Base-by-base conservation (phyloP, 1,140 invertebrate genomes). In the Mesaphorura yosii region DNA sequence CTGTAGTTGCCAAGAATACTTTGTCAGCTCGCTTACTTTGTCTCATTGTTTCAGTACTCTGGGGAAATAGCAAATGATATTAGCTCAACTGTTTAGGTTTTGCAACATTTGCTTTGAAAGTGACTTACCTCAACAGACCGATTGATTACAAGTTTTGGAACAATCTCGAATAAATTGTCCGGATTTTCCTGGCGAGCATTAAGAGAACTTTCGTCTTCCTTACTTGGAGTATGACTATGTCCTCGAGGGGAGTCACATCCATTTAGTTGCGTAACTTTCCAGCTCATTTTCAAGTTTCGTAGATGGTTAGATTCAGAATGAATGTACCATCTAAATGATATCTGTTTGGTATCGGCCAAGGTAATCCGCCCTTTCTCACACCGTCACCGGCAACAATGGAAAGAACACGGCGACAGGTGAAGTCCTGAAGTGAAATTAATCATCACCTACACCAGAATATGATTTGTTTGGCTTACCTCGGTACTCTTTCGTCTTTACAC, bases 131-230 rank as follows among this genome's bases (percentile, higher is more conserved):
- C 23, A 15, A 17, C 27, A 12, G 4, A 15, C 20, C 19, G 5
- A 20, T 48, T 31, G 37, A 48, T 31, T 10, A 6, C 14, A 17
- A 48, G 28, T 22, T 48, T 48, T n/a, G 46, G 46, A 6, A 48
- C 28, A 37, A 48, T 48, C 23, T 48, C 46, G 23, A 48, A 48
- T 31, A 48, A 22, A 12, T 48, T 48, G 29, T 48, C 46, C 10
- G 20, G 22, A 22, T 48, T 26, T 17, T 41, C 40, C 27, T 31
- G 28, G 19, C 46, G 46, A 48, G 27, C 46, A 48, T 31, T 31
- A 7, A 48, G 15, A 15, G 25, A 27, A 25, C 44, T 46, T 19
- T 46, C 44, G 25, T 46, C n/a, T n/a, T n/a, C n/a, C n/a, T n/a
- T n/a, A n/a, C n/a, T n/a, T n/a, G n/a, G n/a, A n/a, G n/a, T n/a